Conservation (phyloP, 2,113 vertebrate species). For the Periophthalmus modestus region DNA sequence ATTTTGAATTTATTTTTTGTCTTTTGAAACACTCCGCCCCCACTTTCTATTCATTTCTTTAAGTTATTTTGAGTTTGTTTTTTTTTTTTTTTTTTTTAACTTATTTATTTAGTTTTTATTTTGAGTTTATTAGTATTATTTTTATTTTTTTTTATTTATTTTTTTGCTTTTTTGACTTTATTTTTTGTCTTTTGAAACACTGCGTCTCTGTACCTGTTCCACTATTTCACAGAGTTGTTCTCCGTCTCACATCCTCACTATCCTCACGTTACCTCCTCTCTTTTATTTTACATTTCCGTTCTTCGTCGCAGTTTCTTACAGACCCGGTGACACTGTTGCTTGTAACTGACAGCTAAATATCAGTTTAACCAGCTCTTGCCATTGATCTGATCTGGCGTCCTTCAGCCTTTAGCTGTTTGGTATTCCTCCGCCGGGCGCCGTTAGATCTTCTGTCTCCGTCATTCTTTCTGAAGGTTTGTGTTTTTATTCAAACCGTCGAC, state of each 20-base stretch:
- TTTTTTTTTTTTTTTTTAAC: too few relatives aligned
- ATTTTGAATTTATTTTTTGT: too few relatives aligned
- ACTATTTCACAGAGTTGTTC: constrained; percentile 26
- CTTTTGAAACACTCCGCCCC: too few relatives aligned
- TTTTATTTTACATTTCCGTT: constrained; percentile 9
- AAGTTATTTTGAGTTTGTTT: too few relatives aligned
- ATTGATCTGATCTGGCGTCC: constrained; percentile 41
- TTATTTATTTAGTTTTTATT: too few relatives aligned
- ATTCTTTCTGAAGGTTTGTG: constrained; percentile 47
- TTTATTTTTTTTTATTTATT: too few relatives aligned
- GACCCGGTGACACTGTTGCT: constrained; percentile 31
- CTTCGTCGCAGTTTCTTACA: constrained; percentile 22
- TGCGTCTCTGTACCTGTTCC: too few relatives aligned
- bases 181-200: too few relatives aligned
- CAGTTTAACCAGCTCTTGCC: constrained; percentile 19
- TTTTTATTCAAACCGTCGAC: constrained; percentile 44
- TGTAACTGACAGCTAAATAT: constrained; percentile 40
- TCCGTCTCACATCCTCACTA: constrained; percentile 11
- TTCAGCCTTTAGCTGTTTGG: constrained; percentile 33
- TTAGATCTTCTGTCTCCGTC: constrained; percentile 55
- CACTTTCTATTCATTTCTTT: too few relatives aligned
- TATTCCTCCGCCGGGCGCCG: constrained; percentile 43
- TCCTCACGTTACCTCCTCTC: constrained; percentile 24
- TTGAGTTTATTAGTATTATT: too few relatives aligned
- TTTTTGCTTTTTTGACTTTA: too few relatives aligned